Base-by-base conservation (phyloP, 2,113 vertebrate species). In the Progne subis region DNA sequence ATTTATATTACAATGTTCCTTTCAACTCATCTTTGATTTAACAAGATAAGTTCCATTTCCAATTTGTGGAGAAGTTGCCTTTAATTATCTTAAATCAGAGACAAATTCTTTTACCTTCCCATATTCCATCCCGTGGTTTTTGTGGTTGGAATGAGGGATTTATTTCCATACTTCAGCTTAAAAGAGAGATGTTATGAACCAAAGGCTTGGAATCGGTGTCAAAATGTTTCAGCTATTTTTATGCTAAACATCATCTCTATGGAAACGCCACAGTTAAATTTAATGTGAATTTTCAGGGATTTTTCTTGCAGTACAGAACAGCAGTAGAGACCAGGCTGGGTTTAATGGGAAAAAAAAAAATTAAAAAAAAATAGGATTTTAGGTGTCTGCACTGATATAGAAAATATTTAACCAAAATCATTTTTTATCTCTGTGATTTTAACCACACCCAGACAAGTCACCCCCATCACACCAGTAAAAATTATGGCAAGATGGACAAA, bases 221-320 rank as follows among this genome's bases (percentile, higher is more conserved):
- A 94, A 93, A 90, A 95, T 88, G 85, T 86, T 94, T 82, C 90
- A 90, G 93, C 79, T 95, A 83, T 94, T 97, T 95, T 94, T 88
- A 81, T 71, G 69, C 61, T 90, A 92, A 94, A 88, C 86, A 78
- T 29, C 19, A 94, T 97, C 69, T n/a, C 94, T 95, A 95, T 94
- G 89, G 92, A 92, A 96, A 96, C 90, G 13, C 43, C 8, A 21
- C 75, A 46, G 82, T 91, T 82, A 86, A 76, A 88, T 88, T 94
- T 70, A 50, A 85, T 82, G 60, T 23, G 39, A 80, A 90, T 94
- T 74, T 72, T 57, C 72, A 68, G 11, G 65, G 81, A 46, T 80
- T 70, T 59, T 70, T 69, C 41, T 69, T 14, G 57, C 34, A 43
- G 43, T 24, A 20, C 59, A 79, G 59, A 57, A 19, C 31, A 91